Conservation (phyloP, 2,113 vertebrate species). For the Paraplagusia blochii region DNA sequence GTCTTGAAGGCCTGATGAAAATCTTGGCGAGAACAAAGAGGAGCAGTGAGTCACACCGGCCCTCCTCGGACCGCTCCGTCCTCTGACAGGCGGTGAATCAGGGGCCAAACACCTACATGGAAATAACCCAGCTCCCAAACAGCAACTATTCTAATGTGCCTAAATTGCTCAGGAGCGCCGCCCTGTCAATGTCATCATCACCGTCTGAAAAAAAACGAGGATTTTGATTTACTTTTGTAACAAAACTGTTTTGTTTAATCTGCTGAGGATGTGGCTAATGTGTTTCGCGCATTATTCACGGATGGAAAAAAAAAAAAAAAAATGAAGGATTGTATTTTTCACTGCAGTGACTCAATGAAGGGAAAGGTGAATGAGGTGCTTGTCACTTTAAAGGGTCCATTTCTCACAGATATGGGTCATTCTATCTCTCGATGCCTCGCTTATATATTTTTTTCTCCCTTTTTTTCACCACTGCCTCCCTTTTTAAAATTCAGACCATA, state of each 20-base stretch:
- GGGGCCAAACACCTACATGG: slow-evolving; percentile 53
- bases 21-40: slow-evolving; percentile 61
- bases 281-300: slow-evolving; percentile 8
- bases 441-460: slow-evolving; percentile 11
- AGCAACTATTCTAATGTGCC: slow-evolving; percentile 54
- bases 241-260: slow-evolving; percentile 2
- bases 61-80: slow-evolving; percentile 34
- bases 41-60: slow-evolving; percentile 58
- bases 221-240: too few relatives aligned
- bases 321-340: background rate
- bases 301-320: slow-evolving; percentile 6
- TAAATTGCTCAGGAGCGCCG: slow-evolving; percentile 45
- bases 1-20: slow-evolving; percentile 61
- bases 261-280: background rate
- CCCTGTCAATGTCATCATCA: slow-evolving; percentile 25
- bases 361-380: slow-evolving; percentile 35
- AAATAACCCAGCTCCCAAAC: slow-evolving; percentile 58
- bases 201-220: background rate
- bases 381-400: slow-evolving; percentile 27
- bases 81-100: slow-evolving; percentile 54
- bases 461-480: slow-evolving; percentile 24
- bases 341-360: slow-evolving; percentile 22
- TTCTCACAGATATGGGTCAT: slow-evolving; percentile 44
- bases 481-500: slow-evolving; percentile 66
- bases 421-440: slow-evolving; percentile 7